These are phyloP conservation scores for Nansenia antarctica DNA, from an alignment of 2,113 vertebrate genomes.

Conservation along the genomic window DNA sequence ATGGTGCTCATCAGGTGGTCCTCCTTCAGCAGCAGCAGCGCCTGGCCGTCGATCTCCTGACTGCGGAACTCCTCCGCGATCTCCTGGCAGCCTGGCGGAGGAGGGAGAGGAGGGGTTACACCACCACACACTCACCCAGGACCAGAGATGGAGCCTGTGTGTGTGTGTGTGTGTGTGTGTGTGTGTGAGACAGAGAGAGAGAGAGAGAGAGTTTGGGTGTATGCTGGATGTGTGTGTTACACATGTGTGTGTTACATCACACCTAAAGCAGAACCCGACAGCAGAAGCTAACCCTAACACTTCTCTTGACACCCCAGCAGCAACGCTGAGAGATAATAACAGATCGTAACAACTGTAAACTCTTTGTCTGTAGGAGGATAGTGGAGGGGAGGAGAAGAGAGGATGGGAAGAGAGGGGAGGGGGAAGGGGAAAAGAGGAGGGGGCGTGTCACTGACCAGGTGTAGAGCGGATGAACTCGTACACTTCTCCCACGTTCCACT, in stretches of 20 bases:
- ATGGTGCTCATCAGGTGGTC: slow-evolving; percentile 98
- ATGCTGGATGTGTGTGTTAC: too few relatives aligned
- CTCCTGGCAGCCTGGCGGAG: slow-evolving; percentile 88
- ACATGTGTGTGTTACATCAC: too few relatives aligned
- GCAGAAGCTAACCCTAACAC: background rate
- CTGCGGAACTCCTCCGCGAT: slow-evolving; percentile 95
- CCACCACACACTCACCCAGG: slow-evolving; percentile 5
- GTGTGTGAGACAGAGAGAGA: too few relatives aligned
- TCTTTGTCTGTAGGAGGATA: too few relatives aligned
- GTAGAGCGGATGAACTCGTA: slow-evolving; percentile 93
- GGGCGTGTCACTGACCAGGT: slow-evolving; percentile 91
- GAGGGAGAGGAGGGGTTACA: background rate
- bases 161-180: too few relatives aligned
- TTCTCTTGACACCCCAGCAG: background rate
- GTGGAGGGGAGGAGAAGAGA: too few relatives aligned
- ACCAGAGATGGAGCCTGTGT: too few relatives aligned
- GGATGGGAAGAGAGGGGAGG: too few relatives aligned
- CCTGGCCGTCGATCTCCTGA: slow-evolving; percentile 96
- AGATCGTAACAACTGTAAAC: too few relatives aligned
- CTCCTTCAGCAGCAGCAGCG: slow-evolving; percentile 92
- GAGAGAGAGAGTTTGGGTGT: too few relatives aligned
- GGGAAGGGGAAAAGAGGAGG: too few relatives aligned
- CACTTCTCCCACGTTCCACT: slow-evolving; percentile 97
- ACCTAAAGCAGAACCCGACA: background rate
- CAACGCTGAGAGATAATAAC: background rate